Evolutionary conservation across 2,888 invertebrate genomes (phyloP), one percentile per base, ranked within the genome.

Genomic region (Molanna angustata): DNA sequence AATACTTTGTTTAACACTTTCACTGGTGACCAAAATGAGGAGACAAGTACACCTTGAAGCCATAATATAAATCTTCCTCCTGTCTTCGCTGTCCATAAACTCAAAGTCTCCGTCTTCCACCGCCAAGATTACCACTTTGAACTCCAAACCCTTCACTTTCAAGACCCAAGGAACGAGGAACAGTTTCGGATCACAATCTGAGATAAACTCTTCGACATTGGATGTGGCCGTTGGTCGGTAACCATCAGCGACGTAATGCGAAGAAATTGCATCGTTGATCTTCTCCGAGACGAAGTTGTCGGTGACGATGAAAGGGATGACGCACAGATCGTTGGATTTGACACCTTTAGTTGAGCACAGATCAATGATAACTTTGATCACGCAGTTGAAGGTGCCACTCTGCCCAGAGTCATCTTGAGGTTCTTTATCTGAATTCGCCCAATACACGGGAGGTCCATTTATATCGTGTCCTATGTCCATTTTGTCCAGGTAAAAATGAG

Each of bases 61-160:
- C 62, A 69, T 69, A 21, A 69, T 67, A 52, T 70, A 70, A 17
- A 65, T 62, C 57, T 66, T 69, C 32, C 64, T 64, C 32, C 68
- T 58, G 54, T 69, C 68, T 57, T 69, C 69, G 2, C 63, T 50
- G 58, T 69, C 69, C 19, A 61, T 62, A 20, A 14, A 49, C 14
- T 69, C 68, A 52, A 67, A 69, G 60, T 69, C 69, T 40, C 66
- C 67, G n/a, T 66, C 65, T 52, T 69, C 69, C 13, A 69, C 62
- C 3, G 63, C 66, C 56, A 69, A 64, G 3, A 70, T 60, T 2
- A 70, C 69, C 2, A 69, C 67, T 56, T 68, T 69, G 61, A 69
- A 70, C 50, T 70, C 69, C 49, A 70, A 61, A 1, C 69, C 69
- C 59, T 70, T 70, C 6, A 68, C 66, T 6, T 67, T 59, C 31